phyloP scores from a whole-genome alignment of 2,888 invertebrate genomes.

The Zygaena filipendulae region DNA sequence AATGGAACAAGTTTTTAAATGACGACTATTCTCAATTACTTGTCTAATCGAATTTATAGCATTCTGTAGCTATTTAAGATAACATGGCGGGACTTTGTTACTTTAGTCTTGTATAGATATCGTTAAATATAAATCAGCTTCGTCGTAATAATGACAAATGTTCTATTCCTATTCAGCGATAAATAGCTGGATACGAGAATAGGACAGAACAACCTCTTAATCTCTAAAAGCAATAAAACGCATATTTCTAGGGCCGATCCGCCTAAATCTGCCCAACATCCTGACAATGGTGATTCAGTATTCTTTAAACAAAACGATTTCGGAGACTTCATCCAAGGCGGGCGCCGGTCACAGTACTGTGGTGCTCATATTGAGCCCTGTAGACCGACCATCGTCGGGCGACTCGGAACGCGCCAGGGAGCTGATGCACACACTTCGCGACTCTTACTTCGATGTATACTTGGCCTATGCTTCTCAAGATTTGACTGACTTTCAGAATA shows the following conservation, averaged over 20 bases:
- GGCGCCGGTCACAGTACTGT: constrained; percentile 56
- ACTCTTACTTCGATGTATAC: constrained; percentile 59
- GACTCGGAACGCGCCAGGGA: constrained; percentile 46
- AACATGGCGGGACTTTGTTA: no score
- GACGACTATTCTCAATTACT: no score
- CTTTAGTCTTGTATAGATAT: no score
- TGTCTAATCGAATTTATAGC: no score
- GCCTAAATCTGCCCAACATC: constrained; percentile 55
- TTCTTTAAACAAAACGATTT: constrained; percentile 48
- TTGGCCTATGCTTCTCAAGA: constrained; percentile 62
- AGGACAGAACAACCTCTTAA: no score
- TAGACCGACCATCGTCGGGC: constrained; percentile 44
- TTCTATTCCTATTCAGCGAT: no score
- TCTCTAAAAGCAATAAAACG: no score
- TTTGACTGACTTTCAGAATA: constrained; percentile 44
- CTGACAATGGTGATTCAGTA: constrained; percentile 54
- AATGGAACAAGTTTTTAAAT: no score
- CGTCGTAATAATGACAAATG: no score
- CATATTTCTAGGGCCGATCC: constrained; percentile 70
- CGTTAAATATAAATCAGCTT: no score
- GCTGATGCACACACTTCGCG: constrained; percentile 51
- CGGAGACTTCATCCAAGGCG: constrained; percentile 32
- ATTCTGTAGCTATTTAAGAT: no score
- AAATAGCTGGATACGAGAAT: no score
- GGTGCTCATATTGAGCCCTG: constrained; percentile 62